Conservation (phyloP, 2,888 invertebrate genomes). For the Drosophila mercatorum region DNA sequence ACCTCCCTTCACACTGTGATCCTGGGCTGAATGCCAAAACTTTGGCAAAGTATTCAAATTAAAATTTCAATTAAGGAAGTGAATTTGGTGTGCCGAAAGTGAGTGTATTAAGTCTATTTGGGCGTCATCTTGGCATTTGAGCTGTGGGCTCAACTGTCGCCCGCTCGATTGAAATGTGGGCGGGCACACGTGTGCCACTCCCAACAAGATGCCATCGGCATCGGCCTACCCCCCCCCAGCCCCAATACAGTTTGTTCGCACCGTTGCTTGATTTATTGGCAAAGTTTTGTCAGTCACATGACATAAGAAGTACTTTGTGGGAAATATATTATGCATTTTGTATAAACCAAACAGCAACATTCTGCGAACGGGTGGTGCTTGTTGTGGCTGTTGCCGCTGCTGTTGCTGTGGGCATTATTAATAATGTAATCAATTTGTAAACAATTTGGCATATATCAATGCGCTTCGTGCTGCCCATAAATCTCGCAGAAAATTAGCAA, state of each 20-base stretch:
- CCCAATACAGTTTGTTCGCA: slow-evolving; percentile 34
- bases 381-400: slow-evolving; percentile 15
- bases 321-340: slow-evolving; percentile 65
- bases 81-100: slow-evolving; percentile 79
- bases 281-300: slow-evolving; percentile 76
- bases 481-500: slow-evolving; percentile 71
- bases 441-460: slow-evolving; percentile 79
- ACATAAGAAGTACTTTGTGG: slow-evolving; percentile 73
- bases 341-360: slow-evolving; percentile 48
- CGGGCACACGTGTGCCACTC: slow-evolving; percentile 42
- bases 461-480: slow-evolving; percentile 73
- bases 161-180: slow-evolving; percentile 48
- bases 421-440: slow-evolving; percentile 79
- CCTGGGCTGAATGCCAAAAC: slow-evolving; percentile 73
- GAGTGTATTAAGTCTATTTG: slow-evolving; percentile 79
- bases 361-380: slow-evolving; percentile 12
- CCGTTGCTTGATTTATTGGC: slow-evolving; percentile 75
- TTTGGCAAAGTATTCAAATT: slow-evolving; percentile 80
- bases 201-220: background rate
- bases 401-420: slow-evolving; percentile 66
- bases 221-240: too few relatives aligned
- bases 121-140: slow-evolving; percentile 75
- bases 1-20: background rate
- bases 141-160: slow-evolving; percentile 38
- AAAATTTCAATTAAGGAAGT: slow-evolving; percentile 81